phyloP scores from a whole-genome alignment of 2,797 vertebrate genomes.

The Gallinago nigripennis region DNA sequence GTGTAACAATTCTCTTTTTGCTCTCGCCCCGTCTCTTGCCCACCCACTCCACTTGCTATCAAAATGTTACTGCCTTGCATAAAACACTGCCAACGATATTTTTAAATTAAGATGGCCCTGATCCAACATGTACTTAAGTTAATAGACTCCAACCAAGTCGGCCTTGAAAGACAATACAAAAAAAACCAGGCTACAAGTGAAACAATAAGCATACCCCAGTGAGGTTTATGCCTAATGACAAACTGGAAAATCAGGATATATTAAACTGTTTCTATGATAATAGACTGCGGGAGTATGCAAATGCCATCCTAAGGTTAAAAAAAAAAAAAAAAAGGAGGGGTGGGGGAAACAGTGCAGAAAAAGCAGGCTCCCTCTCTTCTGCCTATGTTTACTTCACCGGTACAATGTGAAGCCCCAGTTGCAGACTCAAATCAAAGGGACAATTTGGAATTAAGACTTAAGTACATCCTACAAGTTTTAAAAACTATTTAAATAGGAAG shows the following conservation, averaged over 20 bases:
- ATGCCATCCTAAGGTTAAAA: accelerated
- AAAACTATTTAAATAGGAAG: background rate
- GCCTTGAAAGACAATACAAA: background rate
- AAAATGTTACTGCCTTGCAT: background rate
- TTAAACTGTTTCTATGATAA: background rate
- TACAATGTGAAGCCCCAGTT: background rate
- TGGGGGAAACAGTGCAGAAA: background rate
- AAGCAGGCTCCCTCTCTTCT: background rate
- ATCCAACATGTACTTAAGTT: background rate
- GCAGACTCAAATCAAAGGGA: background rate
- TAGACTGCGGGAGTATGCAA: background rate
- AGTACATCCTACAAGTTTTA: background rate
- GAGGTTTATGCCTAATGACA: background rate
- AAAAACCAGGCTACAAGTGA: background rate
- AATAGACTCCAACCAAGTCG: background rate
- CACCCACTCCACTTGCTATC: background rate
- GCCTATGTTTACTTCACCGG: background rate
- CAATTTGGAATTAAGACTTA: background rate
- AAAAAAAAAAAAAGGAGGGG: no score
- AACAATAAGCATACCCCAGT: background rate
- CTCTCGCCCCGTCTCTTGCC: background rate
- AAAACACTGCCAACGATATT: background rate
- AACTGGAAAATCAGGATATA: background rate
- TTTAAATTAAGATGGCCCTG: background rate
- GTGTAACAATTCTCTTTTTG: background rate